A percentile compares a stretch with the other conserved stretches of the same genome.
Evolutionary conservation across 2,888 invertebrate genomes (phyloP).

Genomic region (Brenthis hecate): DNA sequence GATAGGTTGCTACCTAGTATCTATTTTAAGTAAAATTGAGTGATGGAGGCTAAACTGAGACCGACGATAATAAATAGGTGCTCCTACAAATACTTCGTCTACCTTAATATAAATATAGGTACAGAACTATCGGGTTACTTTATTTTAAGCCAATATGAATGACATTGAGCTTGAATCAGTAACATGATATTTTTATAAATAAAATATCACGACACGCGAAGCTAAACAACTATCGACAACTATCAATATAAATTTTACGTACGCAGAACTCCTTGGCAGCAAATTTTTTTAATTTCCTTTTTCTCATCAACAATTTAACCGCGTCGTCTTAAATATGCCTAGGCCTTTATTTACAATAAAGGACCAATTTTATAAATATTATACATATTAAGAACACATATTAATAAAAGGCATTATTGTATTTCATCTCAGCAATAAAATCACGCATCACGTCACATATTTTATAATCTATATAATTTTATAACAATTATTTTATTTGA

Average conservation of each 20-base stretch:
- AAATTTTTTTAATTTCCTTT: neutral
- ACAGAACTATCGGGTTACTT: constrained; percentile 8
- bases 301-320: too few relatives aligned
- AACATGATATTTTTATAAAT: constrained; percentile 11
- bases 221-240: neutral
- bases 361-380: too few relatives aligned
- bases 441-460: neutral
- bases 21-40: too few relatives aligned
- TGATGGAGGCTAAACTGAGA: too few relatives aligned
- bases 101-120: constrained; percentile 5
- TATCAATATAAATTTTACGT: neutral
- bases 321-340: too few relatives aligned
- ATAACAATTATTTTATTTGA: neutral
- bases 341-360: too few relatives aligned
- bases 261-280: neutral
- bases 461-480: neutral
- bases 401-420: too few relatives aligned
- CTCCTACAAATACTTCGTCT: too few relatives aligned
- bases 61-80: too few relatives aligned
- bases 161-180: constrained; percentile 8
- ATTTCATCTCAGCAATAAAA: too few relatives aligned
- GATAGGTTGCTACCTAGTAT: too few relatives aligned
- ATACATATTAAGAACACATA: too few relatives aligned
- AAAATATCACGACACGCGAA: constrained; percentile 4
- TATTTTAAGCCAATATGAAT: constrained; percentile 9